phyloP scores from a whole-genome alignment of 35 echinoderm and acorn worm species.

The Lytechinus variegatus region DNA sequence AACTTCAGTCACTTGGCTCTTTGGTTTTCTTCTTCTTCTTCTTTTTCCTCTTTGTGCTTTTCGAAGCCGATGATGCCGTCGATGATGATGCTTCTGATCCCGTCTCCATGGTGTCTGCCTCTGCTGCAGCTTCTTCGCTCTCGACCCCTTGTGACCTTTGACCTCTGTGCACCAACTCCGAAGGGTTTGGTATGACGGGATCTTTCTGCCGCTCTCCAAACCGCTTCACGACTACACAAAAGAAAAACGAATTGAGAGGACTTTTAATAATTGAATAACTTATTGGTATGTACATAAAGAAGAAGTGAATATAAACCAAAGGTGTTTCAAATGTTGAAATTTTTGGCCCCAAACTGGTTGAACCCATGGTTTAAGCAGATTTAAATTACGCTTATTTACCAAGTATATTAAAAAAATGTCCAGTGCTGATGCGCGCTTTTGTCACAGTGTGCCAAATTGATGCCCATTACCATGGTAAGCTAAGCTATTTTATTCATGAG shows the following conservation, averaged over 20 bases:
- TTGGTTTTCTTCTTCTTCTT: slow-evolving; percentile 43
- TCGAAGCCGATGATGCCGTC: background rate
- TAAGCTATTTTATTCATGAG: too few relatives aligned
- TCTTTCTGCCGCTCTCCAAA: slow-evolving; percentile 31
- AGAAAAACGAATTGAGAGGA: background rate
- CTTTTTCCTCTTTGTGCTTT: background rate
- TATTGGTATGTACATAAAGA: too few relatives aligned
- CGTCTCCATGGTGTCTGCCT: background rate
- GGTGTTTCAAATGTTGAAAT: too few relatives aligned
- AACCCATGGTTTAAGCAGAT: too few relatives aligned
- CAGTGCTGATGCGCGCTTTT: too few relatives aligned
- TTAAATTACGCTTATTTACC: too few relatives aligned
- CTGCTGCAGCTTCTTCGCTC: background rate
- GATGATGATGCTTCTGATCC: slow-evolving; percentile 25
- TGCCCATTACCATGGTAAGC: too few relatives aligned
- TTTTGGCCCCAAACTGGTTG: too few relatives aligned
- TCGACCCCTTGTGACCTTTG: background rate
- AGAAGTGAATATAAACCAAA: too few relatives aligned
- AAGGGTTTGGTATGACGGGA: slow-evolving; percentile 28
- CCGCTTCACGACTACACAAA: background rate
- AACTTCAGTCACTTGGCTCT: background rate
- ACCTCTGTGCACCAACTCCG: background rate
- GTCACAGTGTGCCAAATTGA: too few relatives aligned
- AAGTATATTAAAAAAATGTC: too few relatives aligned
- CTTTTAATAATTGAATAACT: background rate